Conservation (phyloP, 2,113 vertebrate genomes). For the Marmota flaviventris region DNA sequence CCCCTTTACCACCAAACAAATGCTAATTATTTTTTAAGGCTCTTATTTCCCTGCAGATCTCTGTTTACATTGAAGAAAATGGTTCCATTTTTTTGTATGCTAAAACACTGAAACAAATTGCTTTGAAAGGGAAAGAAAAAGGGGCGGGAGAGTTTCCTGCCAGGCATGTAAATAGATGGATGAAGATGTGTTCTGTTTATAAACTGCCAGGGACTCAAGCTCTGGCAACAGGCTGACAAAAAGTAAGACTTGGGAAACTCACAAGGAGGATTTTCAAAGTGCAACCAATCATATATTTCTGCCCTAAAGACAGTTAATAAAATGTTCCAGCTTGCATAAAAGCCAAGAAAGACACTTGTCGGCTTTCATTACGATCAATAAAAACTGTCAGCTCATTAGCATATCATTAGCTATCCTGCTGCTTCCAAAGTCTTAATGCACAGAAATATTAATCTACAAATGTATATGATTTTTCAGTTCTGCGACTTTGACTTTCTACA, state of each 20-base stretch:
- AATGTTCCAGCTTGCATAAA: constrained; percentile 86
- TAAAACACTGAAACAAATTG: constrained; percentile 87
- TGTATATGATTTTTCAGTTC: constrained; percentile 81
- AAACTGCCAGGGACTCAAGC: constrained; percentile 79
- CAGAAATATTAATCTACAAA: constrained; percentile 89
- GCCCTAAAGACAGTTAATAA: constrained; percentile 87
- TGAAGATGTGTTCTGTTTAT: constrained; percentile 75
- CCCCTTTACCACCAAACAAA: constrained; percentile 74
- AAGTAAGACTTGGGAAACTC: constrained; percentile 79
- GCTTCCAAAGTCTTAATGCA: constrained; percentile 86
- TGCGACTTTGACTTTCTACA: constrained; percentile 79
- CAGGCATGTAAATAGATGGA: constrained; percentile 83
- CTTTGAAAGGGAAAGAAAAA: constrained; percentile 77
- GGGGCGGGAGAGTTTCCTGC: constrained; percentile 76
- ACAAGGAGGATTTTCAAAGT: constrained; percentile 81
- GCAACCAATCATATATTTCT: constrained; percentile 84
- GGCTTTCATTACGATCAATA: constrained; percentile 88
- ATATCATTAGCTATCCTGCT: constrained; percentile 88
- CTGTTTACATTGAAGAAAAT: constrained; percentile 88
- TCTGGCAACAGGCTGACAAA: constrained; percentile 75
- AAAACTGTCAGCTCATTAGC: constrained; percentile 89
- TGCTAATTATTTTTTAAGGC: constrained; percentile 83
- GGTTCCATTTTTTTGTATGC: constrained; percentile 73
- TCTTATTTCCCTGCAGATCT: constrained; percentile 86
- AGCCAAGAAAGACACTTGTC: constrained; percentile 88